Conservation (phyloP, 2,888 invertebrate genomes). For the Exocentrus adspersus region DNA sequence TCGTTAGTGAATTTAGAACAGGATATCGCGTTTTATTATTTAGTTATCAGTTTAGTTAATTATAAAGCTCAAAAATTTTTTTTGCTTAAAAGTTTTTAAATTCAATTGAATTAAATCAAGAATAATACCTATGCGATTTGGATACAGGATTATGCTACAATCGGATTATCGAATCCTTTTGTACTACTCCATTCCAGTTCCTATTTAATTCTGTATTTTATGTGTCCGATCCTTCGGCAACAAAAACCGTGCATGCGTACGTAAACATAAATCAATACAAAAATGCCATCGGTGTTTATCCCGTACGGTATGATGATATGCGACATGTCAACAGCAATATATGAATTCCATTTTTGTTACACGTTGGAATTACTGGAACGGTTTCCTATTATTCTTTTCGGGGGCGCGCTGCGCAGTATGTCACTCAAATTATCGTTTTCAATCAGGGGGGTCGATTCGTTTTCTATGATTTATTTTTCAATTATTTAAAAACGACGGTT, state of each 20-base stretch:
- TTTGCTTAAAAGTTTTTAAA: no score
- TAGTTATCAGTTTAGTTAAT: no score
- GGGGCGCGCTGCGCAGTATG: conserved; percentile 4
- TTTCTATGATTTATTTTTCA: conserved; percentile 25
- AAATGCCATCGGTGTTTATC: conserved; percentile 20
- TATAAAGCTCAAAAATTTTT: no score
- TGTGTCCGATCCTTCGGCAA: background rate
- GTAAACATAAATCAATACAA: conserved; percentile 15
- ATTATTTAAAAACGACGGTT: conserved; percentile 22
- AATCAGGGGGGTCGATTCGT: conserved; percentile 17
- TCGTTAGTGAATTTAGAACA: no score
- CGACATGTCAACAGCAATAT: conserved; percentile 22
- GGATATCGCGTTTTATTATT: no score
- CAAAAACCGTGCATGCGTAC: background rate
- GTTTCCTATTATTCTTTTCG: conserved; percentile 22
- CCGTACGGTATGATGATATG: conserved; percentile 20
- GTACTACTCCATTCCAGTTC: background rate
- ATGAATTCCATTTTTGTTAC: conserved; percentile 23
- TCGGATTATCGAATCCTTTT: background rate
- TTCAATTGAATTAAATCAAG: no score
- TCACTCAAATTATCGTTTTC: conserved; percentile 26
- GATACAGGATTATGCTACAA: background rate
- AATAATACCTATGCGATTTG: no score
- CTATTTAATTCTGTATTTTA: conserved; percentile 1
- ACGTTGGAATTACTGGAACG: conserved; percentile 16